Conservation (phyloP, 2,888 invertebrate species). For the Agonopterix alstromeriana region DNA sequence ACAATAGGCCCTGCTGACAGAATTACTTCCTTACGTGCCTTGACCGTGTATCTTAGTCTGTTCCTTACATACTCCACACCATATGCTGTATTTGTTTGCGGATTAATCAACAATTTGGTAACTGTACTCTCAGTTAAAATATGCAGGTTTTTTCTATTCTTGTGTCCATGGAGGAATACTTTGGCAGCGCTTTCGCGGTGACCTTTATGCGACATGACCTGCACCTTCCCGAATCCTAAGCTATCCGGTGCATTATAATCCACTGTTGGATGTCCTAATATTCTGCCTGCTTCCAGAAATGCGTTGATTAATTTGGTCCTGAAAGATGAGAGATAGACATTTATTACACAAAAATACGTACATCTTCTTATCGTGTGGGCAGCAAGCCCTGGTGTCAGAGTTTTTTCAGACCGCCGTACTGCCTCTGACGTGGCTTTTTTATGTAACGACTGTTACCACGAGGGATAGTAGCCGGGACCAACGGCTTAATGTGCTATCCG, state of each 20-base stretch:
- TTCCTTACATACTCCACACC: constrained; percentile 82
- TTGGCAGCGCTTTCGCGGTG: constrained; percentile 81
- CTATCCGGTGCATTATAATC: constrained; percentile 82
- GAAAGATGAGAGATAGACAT: constrained; percentile 18
- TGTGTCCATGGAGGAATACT: constrained; percentile 78
- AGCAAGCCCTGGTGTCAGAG: too few relatives aligned
- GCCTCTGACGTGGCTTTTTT: too few relatives aligned
- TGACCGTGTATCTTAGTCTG: constrained; percentile 56
- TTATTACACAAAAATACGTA: background rate
- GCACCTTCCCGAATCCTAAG: constrained; percentile 81
- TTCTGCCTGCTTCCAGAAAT: constrained; percentile 78
- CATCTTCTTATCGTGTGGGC: too few relatives aligned
- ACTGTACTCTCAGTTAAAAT: constrained; percentile 80
- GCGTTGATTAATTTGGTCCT: constrained; percentile 58
- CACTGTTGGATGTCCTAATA: constrained; percentile 80
- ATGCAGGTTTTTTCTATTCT: constrained; percentile 79
- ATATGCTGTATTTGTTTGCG: constrained; percentile 76
- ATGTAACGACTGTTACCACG: too few relatives aligned
- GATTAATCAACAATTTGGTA: constrained; percentile 81
- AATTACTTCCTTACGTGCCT: constrained; percentile 87
- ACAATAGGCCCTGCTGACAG: constrained; percentile 91
- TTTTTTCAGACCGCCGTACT: too few relatives aligned
- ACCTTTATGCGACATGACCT: constrained; percentile 77
- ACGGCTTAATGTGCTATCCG: too few relatives aligned
- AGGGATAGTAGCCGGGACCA: too few relatives aligned